phyloP scores from a whole-genome alignment of 2,113 vertebrate genomes.

The Todiramphus chloris region DNA sequence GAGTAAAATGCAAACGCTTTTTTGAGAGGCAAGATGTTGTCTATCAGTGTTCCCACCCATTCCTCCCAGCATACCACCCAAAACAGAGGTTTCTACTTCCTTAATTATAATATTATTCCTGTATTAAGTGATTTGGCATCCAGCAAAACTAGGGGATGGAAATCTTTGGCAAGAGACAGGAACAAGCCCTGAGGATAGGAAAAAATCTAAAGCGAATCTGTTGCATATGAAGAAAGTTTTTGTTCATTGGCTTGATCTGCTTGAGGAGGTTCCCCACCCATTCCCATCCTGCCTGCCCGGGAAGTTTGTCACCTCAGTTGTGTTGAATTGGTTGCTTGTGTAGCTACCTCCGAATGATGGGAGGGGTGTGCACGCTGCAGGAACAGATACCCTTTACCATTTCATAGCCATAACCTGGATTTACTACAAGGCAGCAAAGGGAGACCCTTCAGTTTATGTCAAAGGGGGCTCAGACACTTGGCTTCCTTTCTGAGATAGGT shows the following conservation, averaged over 20 bases:
- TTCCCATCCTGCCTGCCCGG: neutral
- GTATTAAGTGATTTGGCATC: slow-evolving; percentile 1
- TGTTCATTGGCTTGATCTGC: slow-evolving; percentile 20
- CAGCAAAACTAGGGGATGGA: neutral
- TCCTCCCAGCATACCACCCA: neutral
- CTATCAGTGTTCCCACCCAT: neutral
- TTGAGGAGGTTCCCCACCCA: neutral
- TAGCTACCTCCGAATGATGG: neutral
- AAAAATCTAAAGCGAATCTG: neutral
- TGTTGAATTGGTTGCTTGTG: slow-evolving; percentile 20
- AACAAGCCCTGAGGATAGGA: neutral
- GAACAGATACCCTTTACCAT: neutral
- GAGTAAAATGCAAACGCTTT: neutral
- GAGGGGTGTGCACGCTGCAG: neutral
- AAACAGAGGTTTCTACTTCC: neutral
- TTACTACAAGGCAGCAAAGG: neutral
- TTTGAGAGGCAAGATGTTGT: neutral
- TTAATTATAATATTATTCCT: slow-evolving; percentile 5
- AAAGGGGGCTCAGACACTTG: neutral
- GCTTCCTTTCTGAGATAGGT: neutral
- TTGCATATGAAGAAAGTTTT: slow-evolving; percentile 13
- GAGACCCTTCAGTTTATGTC: neutral
- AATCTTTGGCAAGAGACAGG: neutral
- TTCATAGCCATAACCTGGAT: neutral
- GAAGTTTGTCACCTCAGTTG: neutral